Conservation (phyloP, 2,888 invertebrate species). For the Pecten maximus region DNA sequence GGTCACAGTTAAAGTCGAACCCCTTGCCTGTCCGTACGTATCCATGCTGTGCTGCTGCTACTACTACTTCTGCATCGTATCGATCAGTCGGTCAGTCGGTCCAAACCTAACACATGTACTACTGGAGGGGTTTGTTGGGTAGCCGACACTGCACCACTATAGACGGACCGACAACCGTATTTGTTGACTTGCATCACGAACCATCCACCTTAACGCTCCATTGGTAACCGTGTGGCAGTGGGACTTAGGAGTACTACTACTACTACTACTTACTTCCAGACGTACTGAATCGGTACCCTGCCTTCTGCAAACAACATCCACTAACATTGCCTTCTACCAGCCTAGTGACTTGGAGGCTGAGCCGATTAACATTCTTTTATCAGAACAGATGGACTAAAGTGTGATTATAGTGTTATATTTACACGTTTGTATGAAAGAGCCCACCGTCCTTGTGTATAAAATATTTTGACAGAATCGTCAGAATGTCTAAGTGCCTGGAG, state of each 20-base stretch:
- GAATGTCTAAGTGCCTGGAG: constrained; percentile 9
- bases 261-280: constrained; percentile 19
- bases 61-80: constrained; percentile 27
- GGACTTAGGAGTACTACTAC: neutral
- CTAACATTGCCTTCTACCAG: constrained; percentile 25
- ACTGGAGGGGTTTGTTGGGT: constrained; percentile 29
- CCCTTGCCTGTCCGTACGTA: constrained; percentile 30
- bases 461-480: constrained; percentile 4
- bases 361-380: constrained; percentile 13
- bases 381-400: neutral
- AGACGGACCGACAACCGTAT: constrained; percentile 22
- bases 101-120: constrained; percentile 32
- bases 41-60: constrained; percentile 30
- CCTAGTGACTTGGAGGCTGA: constrained; percentile 20
- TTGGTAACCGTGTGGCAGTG: neutral
- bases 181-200: constrained; percentile 35
- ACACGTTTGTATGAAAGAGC: constrained; percentile 30
- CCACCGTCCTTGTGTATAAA: constrained; percentile 22
- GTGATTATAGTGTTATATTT: constrained; percentile 18
- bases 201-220: constrained; percentile 26
- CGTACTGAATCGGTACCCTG: constrained; percentile 18
- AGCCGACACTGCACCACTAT: constrained; percentile 28
- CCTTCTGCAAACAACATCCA: constrained; percentile 29
- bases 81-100: neutral
- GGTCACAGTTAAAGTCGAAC: constrained; percentile 45